Base-by-base conservation (phyloP, 2,797 vertebrate species). In the Xiphorhynchus erythropygius region DNA sequence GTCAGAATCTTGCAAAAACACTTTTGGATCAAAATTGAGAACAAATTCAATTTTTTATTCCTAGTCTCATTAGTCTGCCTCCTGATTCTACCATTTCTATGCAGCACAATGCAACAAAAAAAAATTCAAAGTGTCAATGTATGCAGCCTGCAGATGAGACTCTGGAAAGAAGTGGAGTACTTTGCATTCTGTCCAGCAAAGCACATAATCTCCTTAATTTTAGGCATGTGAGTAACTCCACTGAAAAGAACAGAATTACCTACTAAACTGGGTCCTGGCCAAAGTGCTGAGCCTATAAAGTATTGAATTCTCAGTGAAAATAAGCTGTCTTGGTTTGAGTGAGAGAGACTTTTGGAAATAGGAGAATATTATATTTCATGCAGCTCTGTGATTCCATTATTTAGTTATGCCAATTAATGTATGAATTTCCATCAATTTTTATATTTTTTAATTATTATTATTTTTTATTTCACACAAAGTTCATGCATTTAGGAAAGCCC, bases 391-490 rank as follows among this genome's bases (percentile, higher is more conserved):
- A 87, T 60, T 93, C 60, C 56, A 60, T 79, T 92, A 77, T 80
- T 91, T 90, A 87, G 41, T 83, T 85, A 79, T 57, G 71, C 22
- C 73, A 69, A 79, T 83, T 93, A 93, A 78, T 89, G 44, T 53
- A 74, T 50, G 25, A 90, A 80, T 55, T 85, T 80, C 55, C 24
- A 89, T 73, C 67, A 53, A 30, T 53, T 83, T 88, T 76, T 6
- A 9, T 13, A 42, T 76, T 84, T 60, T 60, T 87, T 75, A 44
- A 47, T 18, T 49, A 39, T 39, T 14, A 39, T 77, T 15, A 16
- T 7, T 11, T 18, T 68, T 86, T 68, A 71, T 24, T 89, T 85
- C 44, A 47, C 10, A 46, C 14, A 8, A 65, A 77, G 35, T 76
- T 76, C 19, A 63, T 85, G 53, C 37, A 46, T 86, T 77, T 88